These are phyloP conservation scores for Standfussiana lucernea DNA, from an alignment of 2,888 invertebrate species.

Conservation along the genomic window DNA sequence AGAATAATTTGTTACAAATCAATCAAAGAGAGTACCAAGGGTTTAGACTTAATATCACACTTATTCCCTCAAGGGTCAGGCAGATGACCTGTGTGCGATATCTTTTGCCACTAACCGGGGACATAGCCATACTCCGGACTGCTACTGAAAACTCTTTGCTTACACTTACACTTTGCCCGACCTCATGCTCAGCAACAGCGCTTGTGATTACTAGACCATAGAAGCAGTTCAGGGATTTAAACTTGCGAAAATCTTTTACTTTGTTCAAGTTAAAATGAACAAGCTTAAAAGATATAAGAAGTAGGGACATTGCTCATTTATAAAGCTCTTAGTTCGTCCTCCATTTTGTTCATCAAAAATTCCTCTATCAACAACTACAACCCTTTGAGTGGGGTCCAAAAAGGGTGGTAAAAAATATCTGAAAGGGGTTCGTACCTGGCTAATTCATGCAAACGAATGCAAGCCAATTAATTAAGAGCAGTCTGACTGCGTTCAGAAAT, in stretches of 20 bases:
- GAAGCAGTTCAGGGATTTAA: background rate
- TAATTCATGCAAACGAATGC: constrained; percentile 90
- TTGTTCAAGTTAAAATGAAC: background rate
- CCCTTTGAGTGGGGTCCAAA: constrained; percentile 58
- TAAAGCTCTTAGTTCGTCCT: constrained; percentile 19
- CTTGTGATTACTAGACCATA: background rate
- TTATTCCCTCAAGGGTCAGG: background rate
- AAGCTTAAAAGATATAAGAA: background rate
- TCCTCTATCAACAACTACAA: constrained; percentile 65
- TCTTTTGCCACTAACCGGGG: background rate
- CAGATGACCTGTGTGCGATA: background rate
- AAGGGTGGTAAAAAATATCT: constrained; percentile 69
- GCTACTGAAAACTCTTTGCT: background rate
- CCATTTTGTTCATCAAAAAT: constrained; percentile 54
- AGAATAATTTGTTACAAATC: background rate
- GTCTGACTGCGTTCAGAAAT: constrained; percentile 83
- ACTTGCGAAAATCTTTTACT: background rate
- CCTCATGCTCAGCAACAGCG: background rate
- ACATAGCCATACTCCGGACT: background rate
- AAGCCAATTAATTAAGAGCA: constrained; percentile 89
- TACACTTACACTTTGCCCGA: background rate
- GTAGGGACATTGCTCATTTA: constrained; percentile 8
- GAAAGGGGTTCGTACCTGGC: constrained; percentile 81
- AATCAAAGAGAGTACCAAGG: background rate
- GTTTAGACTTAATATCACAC: background rate